phyloP scores from a whole-genome alignment of 2,888 invertebrate genomes.

The Dynastes maya region DNA sequence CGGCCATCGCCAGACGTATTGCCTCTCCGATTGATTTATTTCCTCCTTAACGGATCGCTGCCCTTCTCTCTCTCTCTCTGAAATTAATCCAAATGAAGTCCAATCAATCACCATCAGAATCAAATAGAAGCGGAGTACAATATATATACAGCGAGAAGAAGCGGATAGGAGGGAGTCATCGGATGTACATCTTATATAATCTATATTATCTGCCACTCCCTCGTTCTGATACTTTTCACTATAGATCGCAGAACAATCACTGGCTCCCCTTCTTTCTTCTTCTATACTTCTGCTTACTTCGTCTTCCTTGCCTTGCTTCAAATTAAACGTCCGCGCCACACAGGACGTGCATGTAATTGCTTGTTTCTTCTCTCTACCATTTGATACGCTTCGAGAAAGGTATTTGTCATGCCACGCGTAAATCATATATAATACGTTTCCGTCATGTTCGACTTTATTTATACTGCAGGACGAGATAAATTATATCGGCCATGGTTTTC shows the following conservation, averaged over 20 bases:
- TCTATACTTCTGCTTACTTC: not conserved
- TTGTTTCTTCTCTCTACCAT: slow-evolving; percentile 34
- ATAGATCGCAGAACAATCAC: slow-evolving; percentile 35
- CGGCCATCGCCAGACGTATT: not conserved
- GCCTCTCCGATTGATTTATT: slow-evolving; percentile 22
- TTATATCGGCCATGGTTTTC: slow-evolving; percentile 19
- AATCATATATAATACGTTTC: slow-evolving; percentile 41
- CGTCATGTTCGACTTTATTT: slow-evolving; percentile 40
- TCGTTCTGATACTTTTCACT: slow-evolving; percentile 33
- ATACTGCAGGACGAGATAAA: slow-evolving; percentile 9
- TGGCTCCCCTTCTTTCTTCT: slow-evolving; percentile 13
- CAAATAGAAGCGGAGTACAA: slow-evolving; percentile 17
- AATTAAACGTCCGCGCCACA: slow-evolving; percentile 40
- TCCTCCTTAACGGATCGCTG: slow-evolving; percentile 16
- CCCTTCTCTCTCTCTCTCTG: slow-evolving; percentile 5
- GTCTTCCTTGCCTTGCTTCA: slow-evolving; percentile 2
- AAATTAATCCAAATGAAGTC: slow-evolving; percentile 40
- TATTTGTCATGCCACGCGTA: slow-evolving; percentile 42
- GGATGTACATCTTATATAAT: slow-evolving; percentile 10
- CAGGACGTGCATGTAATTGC: slow-evolving; percentile 44
- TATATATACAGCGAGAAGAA: slow-evolving; percentile 11
- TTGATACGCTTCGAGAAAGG: slow-evolving; percentile 41
- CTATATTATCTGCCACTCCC: slow-evolving; percentile 18
- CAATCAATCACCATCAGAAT: slow-evolving; percentile 42
- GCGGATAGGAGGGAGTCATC: slow-evolving; percentile 14